Evolutionary conservation across 2,888 invertebrate genomes (phyloP).

Genomic region (Venusia cambrica): DNA sequence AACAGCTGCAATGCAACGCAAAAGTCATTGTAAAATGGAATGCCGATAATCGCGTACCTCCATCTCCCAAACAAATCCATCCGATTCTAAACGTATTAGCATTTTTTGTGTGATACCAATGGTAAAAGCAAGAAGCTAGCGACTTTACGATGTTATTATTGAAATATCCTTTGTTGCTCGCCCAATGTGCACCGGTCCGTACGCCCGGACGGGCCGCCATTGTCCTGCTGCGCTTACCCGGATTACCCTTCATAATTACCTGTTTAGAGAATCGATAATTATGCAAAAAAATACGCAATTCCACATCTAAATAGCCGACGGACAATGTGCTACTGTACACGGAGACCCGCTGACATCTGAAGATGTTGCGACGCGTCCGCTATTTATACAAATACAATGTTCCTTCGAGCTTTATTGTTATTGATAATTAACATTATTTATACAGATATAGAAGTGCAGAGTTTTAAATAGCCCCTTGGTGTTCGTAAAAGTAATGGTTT

Average conservation of each 20-base stretch:
- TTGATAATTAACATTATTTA: too few relatives aligned
- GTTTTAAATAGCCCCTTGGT: too few relatives aligned
- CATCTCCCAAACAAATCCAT: slow-evolving; percentile 38
- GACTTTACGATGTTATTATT: slow-evolving; percentile 75
- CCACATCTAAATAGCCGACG: slow-evolving; percentile 54
- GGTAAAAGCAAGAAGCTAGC: slow-evolving; percentile 77
- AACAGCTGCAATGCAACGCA: slow-evolving; percentile 40
- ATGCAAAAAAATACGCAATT: slow-evolving; percentile 53
- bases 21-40: slow-evolving; percentile 38
- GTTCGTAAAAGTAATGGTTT: too few relatives aligned
- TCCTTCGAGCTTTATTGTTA: too few relatives aligned
- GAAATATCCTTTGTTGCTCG: slow-evolving; percentile 56
- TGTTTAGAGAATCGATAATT: slow-evolving; percentile 70
- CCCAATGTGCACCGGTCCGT: slow-evolving; percentile 62
- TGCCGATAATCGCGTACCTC: slow-evolving; percentile 37
- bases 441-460: too few relatives aligned
- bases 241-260: slow-evolving; percentile 75
- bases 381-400: slow-evolving; percentile 11
- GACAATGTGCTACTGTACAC: slow-evolving; percentile 34
- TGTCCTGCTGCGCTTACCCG: slow-evolving; percentile 58
- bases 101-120: slow-evolving; percentile 54
- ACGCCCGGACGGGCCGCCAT: slow-evolving; percentile 50
- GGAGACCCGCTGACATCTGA: too few relatives aligned
- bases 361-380: not conserved
- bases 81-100: slow-evolving; percentile 43